phyloP scores from a whole-genome alignment of 2,113 vertebrate genomes.

The Plectropomus leopardus region DNA sequence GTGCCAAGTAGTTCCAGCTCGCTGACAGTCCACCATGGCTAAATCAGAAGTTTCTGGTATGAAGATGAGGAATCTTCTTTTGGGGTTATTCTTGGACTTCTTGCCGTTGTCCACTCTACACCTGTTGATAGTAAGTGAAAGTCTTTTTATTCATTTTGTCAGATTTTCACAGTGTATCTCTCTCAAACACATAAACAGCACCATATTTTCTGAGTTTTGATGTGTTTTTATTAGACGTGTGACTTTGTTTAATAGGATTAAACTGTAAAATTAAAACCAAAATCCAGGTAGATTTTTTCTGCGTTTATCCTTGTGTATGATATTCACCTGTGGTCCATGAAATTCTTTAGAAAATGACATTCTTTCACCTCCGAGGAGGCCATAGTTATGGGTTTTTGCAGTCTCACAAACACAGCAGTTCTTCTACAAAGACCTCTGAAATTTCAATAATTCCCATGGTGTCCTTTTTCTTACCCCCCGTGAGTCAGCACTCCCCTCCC shows the following conservation, averaged over 20 bases:
- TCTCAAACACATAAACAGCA: background rate
- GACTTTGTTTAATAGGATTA: background rate
- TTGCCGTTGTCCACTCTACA: constrained; percentile 47
- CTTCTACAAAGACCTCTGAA: constrained; percentile 18
- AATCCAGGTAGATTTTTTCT: background rate
- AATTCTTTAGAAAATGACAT: background rate
- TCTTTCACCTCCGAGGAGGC: background rate
- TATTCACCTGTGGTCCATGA: background rate
- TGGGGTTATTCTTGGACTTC: constrained; percentile 62
- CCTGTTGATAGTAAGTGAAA: constrained; percentile 66
- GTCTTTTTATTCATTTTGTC: background rate
- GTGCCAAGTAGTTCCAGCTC: background rate
- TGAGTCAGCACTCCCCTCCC: constrained; percentile 55
- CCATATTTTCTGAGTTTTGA: background rate
- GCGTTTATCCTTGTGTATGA: background rate
- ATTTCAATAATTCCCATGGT: constrained; percentile 34
- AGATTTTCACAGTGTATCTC: background rate
- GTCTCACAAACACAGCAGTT: constrained; percentile 4
- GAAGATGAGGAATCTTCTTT: constrained; percentile 56
- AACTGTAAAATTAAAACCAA: background rate
- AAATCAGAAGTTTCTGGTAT: background rate
- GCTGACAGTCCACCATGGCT: background rate
- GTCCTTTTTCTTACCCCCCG: constrained; percentile 15
- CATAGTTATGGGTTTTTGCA: background rate
- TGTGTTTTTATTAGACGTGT: background rate